Evolutionary conservation across 2,888 invertebrate species (phyloP).

Genomic region (Lissonota sp.): DNA sequence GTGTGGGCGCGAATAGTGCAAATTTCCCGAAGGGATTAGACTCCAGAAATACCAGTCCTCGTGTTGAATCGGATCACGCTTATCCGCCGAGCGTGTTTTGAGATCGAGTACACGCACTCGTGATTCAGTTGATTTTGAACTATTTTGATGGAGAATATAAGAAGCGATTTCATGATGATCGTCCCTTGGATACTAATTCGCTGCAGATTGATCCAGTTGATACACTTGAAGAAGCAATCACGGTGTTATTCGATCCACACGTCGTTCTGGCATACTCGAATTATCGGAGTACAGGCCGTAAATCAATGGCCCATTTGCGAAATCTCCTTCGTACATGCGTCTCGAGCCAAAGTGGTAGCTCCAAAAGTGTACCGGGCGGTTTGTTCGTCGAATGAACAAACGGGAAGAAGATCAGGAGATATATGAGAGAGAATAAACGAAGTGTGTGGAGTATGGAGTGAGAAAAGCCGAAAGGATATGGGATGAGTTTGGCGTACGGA

Average conservation of each 20-base stretch:
- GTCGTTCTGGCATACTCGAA: constrained; percentile 40
- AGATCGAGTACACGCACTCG: background rate
- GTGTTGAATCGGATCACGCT: constrained; percentile 6
- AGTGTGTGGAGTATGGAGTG: constrained; percentile 11
- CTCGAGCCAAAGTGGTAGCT: constrained; percentile 57
- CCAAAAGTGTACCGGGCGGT: constrained; percentile 10
- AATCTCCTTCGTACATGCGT: constrained; percentile 47
- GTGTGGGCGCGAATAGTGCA: background rate
- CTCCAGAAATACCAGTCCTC: constrained; percentile 6
- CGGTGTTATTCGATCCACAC: background rate
- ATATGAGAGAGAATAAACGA: constrained; percentile 52
- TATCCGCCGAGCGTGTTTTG: background rate
- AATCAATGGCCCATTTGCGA: constrained; percentile 65
- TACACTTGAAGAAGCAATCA: constrained; percentile 34
- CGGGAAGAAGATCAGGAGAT: constrained; percentile 57
- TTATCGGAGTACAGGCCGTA: constrained; percentile 54
- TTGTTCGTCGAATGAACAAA: constrained; percentile 43
- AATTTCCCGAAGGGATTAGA: constrained; percentile 8
- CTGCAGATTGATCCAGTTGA: no score
- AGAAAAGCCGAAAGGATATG: constrained; percentile 42
- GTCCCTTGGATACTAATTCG: background rate
- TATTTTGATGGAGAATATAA: background rate
- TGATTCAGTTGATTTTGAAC: background rate
- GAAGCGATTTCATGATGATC: background rate
- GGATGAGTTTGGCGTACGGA: constrained; percentile 27